Base-by-base conservation (phyloP, 2,113 vertebrate species). In the Charina bottae region DNA sequence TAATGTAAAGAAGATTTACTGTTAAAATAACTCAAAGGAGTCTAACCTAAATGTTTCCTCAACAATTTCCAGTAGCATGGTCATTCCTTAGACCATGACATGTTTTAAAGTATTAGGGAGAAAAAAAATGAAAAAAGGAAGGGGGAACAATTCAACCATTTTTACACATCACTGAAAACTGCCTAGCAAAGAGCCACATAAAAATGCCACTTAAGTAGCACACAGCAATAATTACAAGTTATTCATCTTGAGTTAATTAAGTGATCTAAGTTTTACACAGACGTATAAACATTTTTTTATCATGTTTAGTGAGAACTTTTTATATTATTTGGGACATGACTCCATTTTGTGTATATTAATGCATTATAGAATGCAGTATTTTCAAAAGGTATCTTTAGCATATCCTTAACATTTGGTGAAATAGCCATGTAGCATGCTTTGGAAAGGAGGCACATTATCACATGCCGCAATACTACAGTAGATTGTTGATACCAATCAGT, bases 241-340 rank as follows among this genome's bases (percentile, higher is more conserved):
- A 89, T 33, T 90, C 62, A 49, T 72, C 92, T 72, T 86, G 42
- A 87, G 21, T 78, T 86, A 85, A 86, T 86, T 92, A 83, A 92
- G 55, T 88, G 54, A 84, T 92, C 37, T 33, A 85, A 23, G 10
- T 58, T 89, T 92, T 72, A 59, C 42, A 49, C 54, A 89, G 19
- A 84, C 4, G 37, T 4, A 64, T 9, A 68, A 9, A 49, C 42
- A 60, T 89, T 58, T 87, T 89, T 92, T 87, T 54, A 78, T 49
- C 78, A 83, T 64, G 55, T 17, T 89, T 28, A 49, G 24, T 10
- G 23, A 91, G 19, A 87, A 24, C 6, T 15, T 6, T 72, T 54
- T 53, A 46, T 92, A 59, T 42, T 83, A 5, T 56, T 7, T n/a
- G 9, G 23, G 6, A n/a, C 9, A 49, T 17, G 4, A 53, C 68